phyloP scores from a whole-genome alignment of 2,113 vertebrate genomes.

The Zapus hudsonius region DNA sequence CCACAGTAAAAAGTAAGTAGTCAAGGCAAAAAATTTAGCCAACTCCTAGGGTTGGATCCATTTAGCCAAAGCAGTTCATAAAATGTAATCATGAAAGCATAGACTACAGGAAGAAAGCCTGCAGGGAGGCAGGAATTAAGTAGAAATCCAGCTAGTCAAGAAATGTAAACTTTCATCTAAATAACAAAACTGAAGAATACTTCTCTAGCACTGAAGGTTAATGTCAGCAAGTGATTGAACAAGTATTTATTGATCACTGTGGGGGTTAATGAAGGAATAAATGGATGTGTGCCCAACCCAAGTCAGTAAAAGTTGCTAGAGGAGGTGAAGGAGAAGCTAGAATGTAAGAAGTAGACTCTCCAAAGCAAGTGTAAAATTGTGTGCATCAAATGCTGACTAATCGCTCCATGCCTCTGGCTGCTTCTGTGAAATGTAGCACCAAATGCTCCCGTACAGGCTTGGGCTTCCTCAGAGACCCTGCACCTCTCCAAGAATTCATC shows the following conservation, averaged over 20 bases:
- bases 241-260: conserved; percentile 54
- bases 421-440: neutral
- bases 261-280: conserved; percentile 60
- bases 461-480: neutral
- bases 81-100: conserved; percentile 58
- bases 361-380: conserved; percentile 31
- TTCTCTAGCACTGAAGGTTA: conserved; percentile 40
- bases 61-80: conserved; percentile 49
- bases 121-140: conserved; percentile 33
- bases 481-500: neutral
- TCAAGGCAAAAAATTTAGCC: conserved; percentile 51
- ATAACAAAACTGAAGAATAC: conserved; percentile 51
- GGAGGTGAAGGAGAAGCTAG: conserved; percentile 14
- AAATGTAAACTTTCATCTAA: conserved; percentile 63
- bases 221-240: conserved; percentile 13
- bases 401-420: neutral
- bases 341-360: conserved; percentile 16
- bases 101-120: conserved; percentile 28
- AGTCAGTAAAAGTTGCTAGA: conserved; percentile 35
- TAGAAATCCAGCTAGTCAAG: conserved; percentile 32
- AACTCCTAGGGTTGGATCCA: conserved; percentile 21
- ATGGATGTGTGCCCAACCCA: conserved; percentile 38
- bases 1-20: conserved; percentile 35
- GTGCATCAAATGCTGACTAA: neutral
- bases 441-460: neutral